Evolutionary conservation across 1,140 invertebrate species (phyloP), one percentile per base, ranked within the genome.

Genomic region (Camponotus pennsylvanicus): DNA sequence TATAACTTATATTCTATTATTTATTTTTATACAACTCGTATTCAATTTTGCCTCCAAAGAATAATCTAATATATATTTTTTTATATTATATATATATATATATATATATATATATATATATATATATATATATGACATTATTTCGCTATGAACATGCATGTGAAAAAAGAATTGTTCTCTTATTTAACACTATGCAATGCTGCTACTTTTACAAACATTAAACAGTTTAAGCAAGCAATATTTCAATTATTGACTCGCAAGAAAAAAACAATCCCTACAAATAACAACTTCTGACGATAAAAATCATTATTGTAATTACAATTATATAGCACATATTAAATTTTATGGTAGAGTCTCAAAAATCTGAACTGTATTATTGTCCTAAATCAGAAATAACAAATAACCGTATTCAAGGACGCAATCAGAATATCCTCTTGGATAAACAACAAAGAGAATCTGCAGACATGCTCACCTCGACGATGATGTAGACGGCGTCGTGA

Each of bases 401-500:
- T 0, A 9, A 13, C 21, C 21, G 3, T 9, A 2, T 7, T 32
- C 49, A 18, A 0, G 15, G 15, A 4, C 5, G 15, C 13, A 52
- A 52, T 18, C 4, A 18, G 49, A 52, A 1, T 13, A 15, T 5
- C 3, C 18, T 55, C 9, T 57, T 7, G 21, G 8, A 71, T 27
- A 27, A 27, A 27, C 27, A 27, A 1, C 27, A 34, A 49, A 11
- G 15, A 37, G 9, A 42, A 5, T 13, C 32, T 2, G 9, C 13
- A 15, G 27, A 83, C 11, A 32, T 94, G 27, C 27, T 27, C 27
- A 96, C 95, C 95, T 96, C 70, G 95, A 92, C 34, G 94, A 88
- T 40, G 95, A 94, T 71, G 94, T 95, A n/a, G 95, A 93, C 45
- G 95, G 93, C 42, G 94, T 94, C 59, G 93, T 94, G 32, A 95